Conservation (phyloP, 2,113 vertebrate genomes). For the Cacatua alba region DNA sequence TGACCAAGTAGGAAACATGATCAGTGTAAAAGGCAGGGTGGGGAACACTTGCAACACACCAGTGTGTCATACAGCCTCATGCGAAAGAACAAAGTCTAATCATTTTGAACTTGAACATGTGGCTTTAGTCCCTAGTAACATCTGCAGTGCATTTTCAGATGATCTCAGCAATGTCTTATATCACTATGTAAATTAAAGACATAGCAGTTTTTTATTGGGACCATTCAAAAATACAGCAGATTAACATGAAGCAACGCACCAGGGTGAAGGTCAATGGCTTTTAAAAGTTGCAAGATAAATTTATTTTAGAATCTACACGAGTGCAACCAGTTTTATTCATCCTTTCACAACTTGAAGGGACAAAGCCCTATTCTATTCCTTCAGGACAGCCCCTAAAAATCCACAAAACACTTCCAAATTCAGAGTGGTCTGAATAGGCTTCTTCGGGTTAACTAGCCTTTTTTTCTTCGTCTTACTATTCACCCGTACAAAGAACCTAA, state of each 20-base stretch:
- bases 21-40: not conserved
- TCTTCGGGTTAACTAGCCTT: not conserved
- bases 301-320: not conserved
- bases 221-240: not conserved
- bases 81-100: slow-evolving; percentile 45
- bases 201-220: not conserved
- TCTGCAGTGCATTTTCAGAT: slow-evolving; percentile 63
- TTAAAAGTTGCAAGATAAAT: not conserved
- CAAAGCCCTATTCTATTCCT: not conserved
- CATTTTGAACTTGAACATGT: slow-evolving; percentile 13
- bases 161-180: slow-evolving; percentile 52
- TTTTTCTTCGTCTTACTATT: not conserved
- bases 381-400: not conserved
- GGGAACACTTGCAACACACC: slow-evolving; percentile 25
- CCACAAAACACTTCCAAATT: not conserved
- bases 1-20: not conserved
- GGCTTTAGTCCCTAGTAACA: slow-evolving; percentile 44
- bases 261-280: not conserved
- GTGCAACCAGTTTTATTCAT: not conserved
- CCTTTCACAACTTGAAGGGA: not conserved
- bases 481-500: not conserved
- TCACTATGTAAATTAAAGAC: slow-evolving; percentile 4
- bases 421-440: not conserved
- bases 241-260: not conserved
- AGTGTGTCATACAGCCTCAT: not conserved